These are phyloP conservation scores for Hirundichthys speculiger DNA, from an alignment of 2,113 vertebrate genomes.

Conservation along the genomic window DNA sequence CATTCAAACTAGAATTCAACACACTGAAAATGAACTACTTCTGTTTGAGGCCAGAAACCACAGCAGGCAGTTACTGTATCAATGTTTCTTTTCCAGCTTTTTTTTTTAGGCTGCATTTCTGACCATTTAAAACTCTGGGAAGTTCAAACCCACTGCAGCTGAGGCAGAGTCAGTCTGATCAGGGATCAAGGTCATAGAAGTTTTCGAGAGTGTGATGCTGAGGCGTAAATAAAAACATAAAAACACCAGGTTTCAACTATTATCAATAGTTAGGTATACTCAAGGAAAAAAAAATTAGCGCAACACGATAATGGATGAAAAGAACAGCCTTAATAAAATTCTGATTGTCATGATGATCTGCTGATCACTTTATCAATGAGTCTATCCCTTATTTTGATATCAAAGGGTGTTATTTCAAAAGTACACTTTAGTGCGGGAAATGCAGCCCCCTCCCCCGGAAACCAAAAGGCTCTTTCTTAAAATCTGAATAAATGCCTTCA, in stretches of 20 bases:
- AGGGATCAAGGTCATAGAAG: slow-evolving; percentile 93
- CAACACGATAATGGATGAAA: slow-evolving; percentile 93
- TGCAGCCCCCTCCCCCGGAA: slow-evolving; percentile 46
- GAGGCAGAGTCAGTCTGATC: slow-evolving; percentile 88
- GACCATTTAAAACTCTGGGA: slow-evolving; percentile 85
- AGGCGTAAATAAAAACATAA: slow-evolving; percentile 91
- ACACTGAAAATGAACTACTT: slow-evolving; percentile 4
- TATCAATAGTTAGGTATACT: slow-evolving; percentile 85
- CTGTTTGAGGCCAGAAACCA: background rate
- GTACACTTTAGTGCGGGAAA: slow-evolving; percentile 86
- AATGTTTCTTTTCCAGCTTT: background rate
- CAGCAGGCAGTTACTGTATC: no score
- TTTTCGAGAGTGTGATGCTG: slow-evolving; percentile 85
- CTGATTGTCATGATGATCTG: slow-evolving; percentile 94
- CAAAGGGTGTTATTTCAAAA: slow-evolving; percentile 91
- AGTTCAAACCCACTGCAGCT: slow-evolving; percentile 89
- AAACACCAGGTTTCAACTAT: slow-evolving; percentile 91
- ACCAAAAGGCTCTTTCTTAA: slow-evolving; percentile 69
- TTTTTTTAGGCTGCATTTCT: no score
- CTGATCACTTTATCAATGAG: slow-evolving; percentile 96
- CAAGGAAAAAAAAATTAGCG: slow-evolving; percentile 85
- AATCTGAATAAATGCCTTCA: slow-evolving; percentile 77
- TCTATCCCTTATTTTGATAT: slow-evolving; percentile 85
- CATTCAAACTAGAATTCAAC: background rate
- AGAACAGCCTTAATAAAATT: slow-evolving; percentile 93